These are phyloP conservation scores for Teleogryllus oceanicus DNA, from an alignment of 2,888 invertebrate genomes.

Conservation along the genomic window DNA sequence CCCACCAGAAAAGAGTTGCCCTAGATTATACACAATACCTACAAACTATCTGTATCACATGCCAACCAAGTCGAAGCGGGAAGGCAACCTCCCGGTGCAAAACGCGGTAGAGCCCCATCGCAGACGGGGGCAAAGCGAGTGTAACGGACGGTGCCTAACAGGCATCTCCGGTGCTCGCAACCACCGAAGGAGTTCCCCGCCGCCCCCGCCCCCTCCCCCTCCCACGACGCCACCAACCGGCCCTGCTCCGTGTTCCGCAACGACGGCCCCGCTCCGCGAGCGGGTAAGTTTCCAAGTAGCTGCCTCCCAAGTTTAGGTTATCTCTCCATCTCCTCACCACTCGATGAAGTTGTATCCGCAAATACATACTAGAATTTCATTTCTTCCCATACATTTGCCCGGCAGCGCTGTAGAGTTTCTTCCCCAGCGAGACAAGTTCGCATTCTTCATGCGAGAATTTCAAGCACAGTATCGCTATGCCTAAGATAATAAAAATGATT, in stretches of 20 bases:
- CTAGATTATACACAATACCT: no score
- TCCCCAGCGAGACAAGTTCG: background rate
- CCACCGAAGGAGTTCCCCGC: no score
- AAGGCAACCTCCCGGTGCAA: no score
- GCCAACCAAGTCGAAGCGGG: no score
- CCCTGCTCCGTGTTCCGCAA: background rate
- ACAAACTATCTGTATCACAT: no score
- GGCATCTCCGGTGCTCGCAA: no score
- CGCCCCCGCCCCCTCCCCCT: background rate
- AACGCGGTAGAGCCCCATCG: no score
- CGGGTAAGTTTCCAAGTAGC: constrained; percentile 18
- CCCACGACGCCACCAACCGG: no score
- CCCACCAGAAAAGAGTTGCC: no score
- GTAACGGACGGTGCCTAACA: no score
- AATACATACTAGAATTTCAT: constrained; percentile 18
- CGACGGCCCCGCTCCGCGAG: background rate
- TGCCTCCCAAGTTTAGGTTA: background rate
- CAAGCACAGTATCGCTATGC: constrained; percentile 8
- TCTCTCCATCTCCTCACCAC: constrained; percentile 18
- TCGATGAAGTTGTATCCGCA: constrained; percentile 3
- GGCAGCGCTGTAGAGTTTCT: background rate
- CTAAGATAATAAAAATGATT: constrained; percentile 18
- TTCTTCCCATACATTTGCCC: constrained; percentile 4
- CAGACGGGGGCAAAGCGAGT: no score
- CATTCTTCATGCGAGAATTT: background rate